Evolutionary conservation across 1,140 invertebrate genomes (phyloP).

Genomic region (Procambarus clarkii): DNA sequence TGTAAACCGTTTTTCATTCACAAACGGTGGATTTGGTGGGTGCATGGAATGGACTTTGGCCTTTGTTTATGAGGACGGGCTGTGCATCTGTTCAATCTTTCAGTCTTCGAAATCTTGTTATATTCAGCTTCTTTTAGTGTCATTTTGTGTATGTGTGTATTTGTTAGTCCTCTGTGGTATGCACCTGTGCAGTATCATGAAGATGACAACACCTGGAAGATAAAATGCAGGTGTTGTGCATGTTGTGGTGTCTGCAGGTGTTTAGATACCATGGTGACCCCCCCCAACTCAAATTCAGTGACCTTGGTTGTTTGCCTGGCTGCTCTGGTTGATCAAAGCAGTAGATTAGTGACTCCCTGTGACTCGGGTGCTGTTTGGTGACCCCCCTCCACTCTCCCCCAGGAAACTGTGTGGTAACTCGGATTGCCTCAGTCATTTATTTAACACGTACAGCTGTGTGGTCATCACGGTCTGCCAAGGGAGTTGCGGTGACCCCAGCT

Average conservation of each 20-base stretch:
- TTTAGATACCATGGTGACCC: no score
- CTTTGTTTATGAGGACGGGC: slow-evolving; percentile 6
- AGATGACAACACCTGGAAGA: no score
- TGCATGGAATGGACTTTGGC: no score
- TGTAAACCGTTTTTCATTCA: no score
- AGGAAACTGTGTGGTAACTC: not conserved
- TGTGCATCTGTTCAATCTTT: slow-evolving; percentile 41
- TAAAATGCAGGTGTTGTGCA: no score
- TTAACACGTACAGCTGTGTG: not conserved
- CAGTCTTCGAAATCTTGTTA: slow-evolving; percentile 40
- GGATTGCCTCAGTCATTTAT: not conserved
- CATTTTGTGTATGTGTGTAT: slow-evolving; percentile 32
- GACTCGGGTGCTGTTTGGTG: not conserved
- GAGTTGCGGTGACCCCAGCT: not conserved
- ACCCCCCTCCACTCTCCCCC: not conserved
- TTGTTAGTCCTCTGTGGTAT: slow-evolving; percentile 22
- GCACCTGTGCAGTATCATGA: not conserved
- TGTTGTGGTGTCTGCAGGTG: no score
- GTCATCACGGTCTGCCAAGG: not conserved
- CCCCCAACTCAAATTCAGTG: not conserved
- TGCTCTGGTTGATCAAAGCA: not conserved
- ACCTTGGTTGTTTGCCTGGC: not conserved
- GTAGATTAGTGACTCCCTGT: no score
- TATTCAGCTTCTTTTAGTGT: slow-evolving; percentile 44
- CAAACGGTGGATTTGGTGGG: no score